Percentiles rank a stretch among this genome's conserved stretches.
Evolutionary conservation across 2,113 vertebrate species (phyloP).

Genomic region (Lanius ludovicianus): DNA sequence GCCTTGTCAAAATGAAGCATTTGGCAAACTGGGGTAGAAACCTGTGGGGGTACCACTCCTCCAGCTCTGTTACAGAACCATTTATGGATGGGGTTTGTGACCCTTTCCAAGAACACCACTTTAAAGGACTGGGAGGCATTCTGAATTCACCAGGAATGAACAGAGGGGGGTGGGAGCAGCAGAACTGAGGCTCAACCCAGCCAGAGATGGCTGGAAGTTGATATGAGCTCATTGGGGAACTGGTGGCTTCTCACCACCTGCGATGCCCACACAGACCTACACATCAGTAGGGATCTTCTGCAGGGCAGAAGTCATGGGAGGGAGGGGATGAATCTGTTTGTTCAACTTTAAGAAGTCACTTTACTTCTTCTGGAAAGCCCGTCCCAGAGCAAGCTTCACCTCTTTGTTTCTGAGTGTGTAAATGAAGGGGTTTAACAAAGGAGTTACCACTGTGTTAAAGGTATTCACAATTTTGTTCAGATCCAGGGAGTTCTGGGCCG

Average conservation of each 20-base stretch:
- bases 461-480: slow-evolving; percentile 44
- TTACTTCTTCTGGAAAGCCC: not conserved
- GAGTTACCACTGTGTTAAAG: slow-evolving; percentile 57
- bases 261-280: not conserved
- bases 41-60: not conserved
- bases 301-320: not conserved
- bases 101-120: not conserved
- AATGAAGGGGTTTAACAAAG: slow-evolving; percentile 70
- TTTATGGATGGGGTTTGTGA: not conserved
- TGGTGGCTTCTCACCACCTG: not conserved
- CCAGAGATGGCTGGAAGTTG: not conserved
- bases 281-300: not conserved
- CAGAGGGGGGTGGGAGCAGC: not conserved
- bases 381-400: slow-evolving; percentile 37
- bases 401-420: slow-evolving; percentile 71
- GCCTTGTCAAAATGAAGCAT: not conserved
- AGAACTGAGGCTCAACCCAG: not conserved
- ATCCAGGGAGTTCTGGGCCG: not conserved
- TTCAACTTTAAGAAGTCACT: not conserved
- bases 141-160: not conserved
- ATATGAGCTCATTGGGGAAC: not conserved
- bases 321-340: not conserved
- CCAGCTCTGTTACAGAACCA: not conserved
- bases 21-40: not conserved
- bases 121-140: not conserved